Conservation (phyloP, 2,797 vertebrate species). For the Vultur gryphus region DNA sequence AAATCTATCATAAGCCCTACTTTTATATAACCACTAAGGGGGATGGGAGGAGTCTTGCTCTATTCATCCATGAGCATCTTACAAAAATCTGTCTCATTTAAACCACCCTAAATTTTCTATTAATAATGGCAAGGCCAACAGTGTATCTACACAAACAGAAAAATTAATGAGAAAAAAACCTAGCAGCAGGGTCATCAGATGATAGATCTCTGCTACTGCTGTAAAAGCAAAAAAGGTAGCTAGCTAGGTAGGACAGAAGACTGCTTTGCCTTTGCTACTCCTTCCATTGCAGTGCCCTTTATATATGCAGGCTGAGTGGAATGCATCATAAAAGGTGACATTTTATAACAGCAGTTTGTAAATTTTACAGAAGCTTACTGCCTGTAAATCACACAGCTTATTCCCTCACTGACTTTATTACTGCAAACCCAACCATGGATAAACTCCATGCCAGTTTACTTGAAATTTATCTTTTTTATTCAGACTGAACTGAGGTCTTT, state of each 20-base stretch:
- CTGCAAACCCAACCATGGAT: conserved; percentile 74
- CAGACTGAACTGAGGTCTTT: conserved; percentile 64
- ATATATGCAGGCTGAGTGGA: conserved; percentile 73
- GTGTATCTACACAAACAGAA: neutral
- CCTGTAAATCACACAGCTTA: conserved; percentile 77
- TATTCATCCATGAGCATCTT: neutral
- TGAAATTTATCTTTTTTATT: conserved; percentile 79
- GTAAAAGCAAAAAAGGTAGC: conserved; percentile 11
- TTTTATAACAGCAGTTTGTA: conserved; percentile 82
- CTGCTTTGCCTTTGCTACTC: conserved; percentile 64
- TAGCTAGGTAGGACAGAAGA: conserved; percentile 32
- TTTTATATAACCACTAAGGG: neutral
- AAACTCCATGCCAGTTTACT: conserved; percentile 76
- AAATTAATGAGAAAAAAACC: conserved; percentile 4
- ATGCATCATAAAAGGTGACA: conserved; percentile 80
- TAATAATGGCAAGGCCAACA: neutral
- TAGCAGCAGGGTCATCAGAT: conserved; percentile 14
- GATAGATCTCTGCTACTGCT: conserved; percentile 41
- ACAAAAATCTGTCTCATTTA: neutral
- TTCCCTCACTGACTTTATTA: conserved; percentile 78
- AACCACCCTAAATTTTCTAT: neutral
- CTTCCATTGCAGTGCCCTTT: conserved; percentile 68
- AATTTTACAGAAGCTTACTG: conserved; percentile 78
- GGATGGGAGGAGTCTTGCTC: neutral
- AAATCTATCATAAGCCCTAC: neutral